These are phyloP conservation scores for Notoglanidium macrostoma DNA, from an alignment of 2,797 vertebrate species.

Conservation along the genomic window DNA sequence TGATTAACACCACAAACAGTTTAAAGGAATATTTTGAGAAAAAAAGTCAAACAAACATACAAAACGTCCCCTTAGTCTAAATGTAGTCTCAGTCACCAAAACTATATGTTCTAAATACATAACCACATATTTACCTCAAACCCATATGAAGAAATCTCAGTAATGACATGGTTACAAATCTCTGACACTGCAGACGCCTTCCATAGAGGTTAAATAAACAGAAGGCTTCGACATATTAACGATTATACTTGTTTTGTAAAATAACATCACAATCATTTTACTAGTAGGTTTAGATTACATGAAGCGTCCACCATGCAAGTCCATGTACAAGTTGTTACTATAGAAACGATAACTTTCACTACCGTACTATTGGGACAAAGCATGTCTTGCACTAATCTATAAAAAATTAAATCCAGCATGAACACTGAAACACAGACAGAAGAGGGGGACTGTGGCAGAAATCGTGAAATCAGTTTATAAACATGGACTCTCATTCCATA, in stretches of 20 bases:
- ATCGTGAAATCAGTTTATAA: not conserved
- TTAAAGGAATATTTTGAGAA: conserved; percentile 18
- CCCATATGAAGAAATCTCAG: not conserved
- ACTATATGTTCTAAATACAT: not conserved
- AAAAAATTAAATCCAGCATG: not conserved
- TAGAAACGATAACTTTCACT: not conserved
- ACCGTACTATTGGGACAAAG: not conserved
- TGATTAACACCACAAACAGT: not conserved
- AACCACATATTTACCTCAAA: not conserved
- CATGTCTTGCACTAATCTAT: not conserved
- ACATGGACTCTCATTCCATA: not conserved
- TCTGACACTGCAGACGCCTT: not conserved
- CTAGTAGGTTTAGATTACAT: not conserved
- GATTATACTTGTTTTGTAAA: not conserved
- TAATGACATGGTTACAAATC: not conserved
- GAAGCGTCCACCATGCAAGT: not conserved
- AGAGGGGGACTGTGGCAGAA: not conserved
- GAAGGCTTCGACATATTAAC: not conserved
- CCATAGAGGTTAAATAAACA: not conserved
- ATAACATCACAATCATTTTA: not conserved
- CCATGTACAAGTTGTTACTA: not conserved
- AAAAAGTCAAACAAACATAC: not conserved
- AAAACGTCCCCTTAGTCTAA: not conserved
- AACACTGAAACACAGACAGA: not conserved
- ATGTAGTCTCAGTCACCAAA: not conserved